Evolutionary conservation across 2,888 invertebrate species (phyloP), one percentile per base, ranked within the genome.

Genomic region (Rhynchonema sp.): DNA sequence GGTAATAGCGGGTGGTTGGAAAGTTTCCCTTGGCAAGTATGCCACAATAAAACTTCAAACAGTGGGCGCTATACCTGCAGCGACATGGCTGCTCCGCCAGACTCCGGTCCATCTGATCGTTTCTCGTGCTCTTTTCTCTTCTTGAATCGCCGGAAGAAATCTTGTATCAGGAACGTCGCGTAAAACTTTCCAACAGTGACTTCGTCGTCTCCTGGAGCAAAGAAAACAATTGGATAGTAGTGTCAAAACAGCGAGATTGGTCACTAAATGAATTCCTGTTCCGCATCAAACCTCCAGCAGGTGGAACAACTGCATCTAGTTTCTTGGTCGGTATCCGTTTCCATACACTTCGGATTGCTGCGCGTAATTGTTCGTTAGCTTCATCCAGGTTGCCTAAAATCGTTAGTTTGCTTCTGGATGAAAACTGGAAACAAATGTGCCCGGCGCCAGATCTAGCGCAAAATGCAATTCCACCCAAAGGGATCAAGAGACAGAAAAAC

Each of bases 161-260:
- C 98, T 78, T 98, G 98, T 71, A 98, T 98, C 30, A 98, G 83
- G 80, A 98, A 98, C n/a, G 96, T 98, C 55, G 98, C 98, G 77
- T 98, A 98, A 78, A 98, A 98, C 77, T 98, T 98, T 61, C 96
- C 98, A 17, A 98, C 96, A 0, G 98, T 98, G 56, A 98, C 94
- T 76, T 98, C 96, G 73, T 98, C 96, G 72, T 96, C 96, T 59
- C 69, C 72, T 72, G 65, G 49, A 49, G n/a, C 23, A 23, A 13
- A 49, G n/a, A n/a, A n/a, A n/a, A n/a, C n/a, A n/a, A n/a, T n/a
- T n/a, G n/a, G n/a, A n/a, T n/a, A n/a, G n/a, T 13, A 13, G 38
- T 38, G 38, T 38, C 17, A 38, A 38, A 38, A 6, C 6, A 38
- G 17, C 9, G 9, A 13, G 38, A 6, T 6, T 17, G 38, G 38